These are phyloP conservation scores for Papio anubis DNA, from an alignment of 2,113 vertebrate genomes.

Conservation along the genomic window DNA sequence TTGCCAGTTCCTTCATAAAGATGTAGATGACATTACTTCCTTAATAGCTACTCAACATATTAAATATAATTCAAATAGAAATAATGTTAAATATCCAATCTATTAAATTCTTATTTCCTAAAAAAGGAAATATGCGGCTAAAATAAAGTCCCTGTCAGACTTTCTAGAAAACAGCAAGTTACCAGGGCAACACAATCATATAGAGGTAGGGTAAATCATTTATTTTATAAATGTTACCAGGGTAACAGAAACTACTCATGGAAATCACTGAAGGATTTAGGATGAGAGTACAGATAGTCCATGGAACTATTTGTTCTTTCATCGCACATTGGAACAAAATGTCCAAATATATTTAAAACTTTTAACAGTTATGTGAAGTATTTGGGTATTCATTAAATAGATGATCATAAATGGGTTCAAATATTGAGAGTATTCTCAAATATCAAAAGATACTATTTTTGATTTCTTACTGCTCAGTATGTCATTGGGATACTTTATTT, in stretches of 20 bases:
- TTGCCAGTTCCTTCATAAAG: background rate
- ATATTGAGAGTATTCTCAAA: background rate
- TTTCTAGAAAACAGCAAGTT: constrained; percentile 48
- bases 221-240: constrained; percentile 58
- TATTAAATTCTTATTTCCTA: constrained; percentile 25
- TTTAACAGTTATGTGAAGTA: background rate
- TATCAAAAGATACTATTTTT: background rate
- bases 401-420: background rate
- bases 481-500: background rate
- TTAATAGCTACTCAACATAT: background rate
- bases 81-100: background rate
- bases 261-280: background rate
- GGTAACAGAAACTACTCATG: constrained; percentile 22
- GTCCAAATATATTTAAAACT: background rate
- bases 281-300: background rate
- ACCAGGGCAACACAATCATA: constrained; percentile 43
- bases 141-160: constrained; percentile 32
- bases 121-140: constrained; percentile 31
- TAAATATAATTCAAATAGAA: constrained; percentile 23
- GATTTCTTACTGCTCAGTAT: background rate
- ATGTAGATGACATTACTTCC: background rate
- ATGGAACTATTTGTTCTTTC: constrained; percentile 11
- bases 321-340: background rate
- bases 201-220: constrained; percentile 26
- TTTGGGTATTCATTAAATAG: background rate